Evolutionary conservation across 2,797 vertebrate species (phyloP).

Genomic region (Pangasius mekongensis): DNA sequence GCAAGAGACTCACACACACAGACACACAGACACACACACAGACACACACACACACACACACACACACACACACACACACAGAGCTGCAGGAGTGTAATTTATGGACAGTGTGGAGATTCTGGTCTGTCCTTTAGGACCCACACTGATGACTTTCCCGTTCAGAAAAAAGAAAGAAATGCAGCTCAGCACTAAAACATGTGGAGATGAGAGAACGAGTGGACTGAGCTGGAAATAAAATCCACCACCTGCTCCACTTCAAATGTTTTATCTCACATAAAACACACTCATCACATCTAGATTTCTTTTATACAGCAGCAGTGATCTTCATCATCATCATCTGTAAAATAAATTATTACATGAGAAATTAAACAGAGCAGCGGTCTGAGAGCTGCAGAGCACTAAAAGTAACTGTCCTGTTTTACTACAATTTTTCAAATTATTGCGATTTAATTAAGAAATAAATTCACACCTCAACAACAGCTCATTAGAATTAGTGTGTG

Average conservation of each 20-base stretch:
- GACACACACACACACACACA: neutral
- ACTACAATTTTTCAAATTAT: neutral
- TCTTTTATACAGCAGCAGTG: neutral
- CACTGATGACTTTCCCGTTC: neutral
- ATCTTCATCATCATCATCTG: slow-evolving; percentile 1
- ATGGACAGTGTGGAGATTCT: slow-evolving; percentile 14
- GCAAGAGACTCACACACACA: neutral
- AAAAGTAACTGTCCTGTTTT: no score
- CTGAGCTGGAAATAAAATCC: slow-evolving; percentile 20
- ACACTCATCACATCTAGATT: slow-evolving; percentile 4
- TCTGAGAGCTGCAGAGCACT: neutral
- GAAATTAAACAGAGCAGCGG: neutral
- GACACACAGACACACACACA: neutral
- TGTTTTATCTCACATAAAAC: neutral
- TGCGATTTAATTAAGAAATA: neutral
- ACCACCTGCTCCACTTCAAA: neutral
- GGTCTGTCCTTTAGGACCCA: neutral
- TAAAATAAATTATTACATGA: neutral
- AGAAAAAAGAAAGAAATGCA: neutral
- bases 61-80: neutral
- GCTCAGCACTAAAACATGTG: slow-evolving; percentile 19
- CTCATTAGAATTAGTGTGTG: neutral
- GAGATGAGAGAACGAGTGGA: neutral
- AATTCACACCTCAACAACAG: neutral
- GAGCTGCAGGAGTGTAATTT: neutral